phyloP scores from a whole-genome alignment of 92 coral and sea anemone genomes.

The Meandrina meandrites region DNA sequence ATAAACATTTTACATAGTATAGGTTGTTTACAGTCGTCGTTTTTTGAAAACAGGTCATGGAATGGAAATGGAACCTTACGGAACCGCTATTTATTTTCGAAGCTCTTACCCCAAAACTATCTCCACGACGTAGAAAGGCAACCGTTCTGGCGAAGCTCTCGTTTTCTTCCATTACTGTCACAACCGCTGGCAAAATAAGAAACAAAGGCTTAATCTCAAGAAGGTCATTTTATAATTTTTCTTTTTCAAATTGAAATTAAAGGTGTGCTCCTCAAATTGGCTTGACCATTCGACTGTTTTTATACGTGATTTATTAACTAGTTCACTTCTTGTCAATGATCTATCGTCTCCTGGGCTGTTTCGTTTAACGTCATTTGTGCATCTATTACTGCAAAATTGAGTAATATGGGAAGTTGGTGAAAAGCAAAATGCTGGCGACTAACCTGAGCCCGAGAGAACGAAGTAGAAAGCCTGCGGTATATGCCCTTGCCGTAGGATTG shows the following conservation, averaged over 20 bases:
- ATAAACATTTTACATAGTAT: too few species aligned
- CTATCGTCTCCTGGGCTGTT: neutral
- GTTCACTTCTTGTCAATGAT: neutral
- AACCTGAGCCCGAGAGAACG: conserved; percentile 93
- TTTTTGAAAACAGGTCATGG: neutral
- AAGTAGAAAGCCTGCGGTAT: conserved; percentile 97
- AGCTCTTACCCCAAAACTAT: conserved; percentile 90
- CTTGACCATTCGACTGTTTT: neutral
- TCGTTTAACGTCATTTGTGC: neutral
- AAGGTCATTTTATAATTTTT: neutral
- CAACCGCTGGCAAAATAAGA: conserved; percentile 70
- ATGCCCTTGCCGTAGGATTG: conserved; percentile 90
- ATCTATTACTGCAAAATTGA: neutral
- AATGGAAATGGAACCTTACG: neutral
- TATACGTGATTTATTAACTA: neutral
- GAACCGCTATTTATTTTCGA: neutral
- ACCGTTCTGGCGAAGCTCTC: conserved; percentile 89
- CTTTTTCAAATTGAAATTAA: too few species aligned
- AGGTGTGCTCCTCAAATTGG: neutral
- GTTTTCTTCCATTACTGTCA: conserved; percentile 81
- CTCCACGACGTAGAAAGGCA: conserved; percentile 88
- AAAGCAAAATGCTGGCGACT: neutral
- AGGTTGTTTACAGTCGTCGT: too few species aligned
- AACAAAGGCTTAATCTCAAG: neutral
- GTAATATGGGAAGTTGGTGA: neutral